Conservation (phyloP, 2,113 vertebrate genomes). For the Pica pica region DNA sequence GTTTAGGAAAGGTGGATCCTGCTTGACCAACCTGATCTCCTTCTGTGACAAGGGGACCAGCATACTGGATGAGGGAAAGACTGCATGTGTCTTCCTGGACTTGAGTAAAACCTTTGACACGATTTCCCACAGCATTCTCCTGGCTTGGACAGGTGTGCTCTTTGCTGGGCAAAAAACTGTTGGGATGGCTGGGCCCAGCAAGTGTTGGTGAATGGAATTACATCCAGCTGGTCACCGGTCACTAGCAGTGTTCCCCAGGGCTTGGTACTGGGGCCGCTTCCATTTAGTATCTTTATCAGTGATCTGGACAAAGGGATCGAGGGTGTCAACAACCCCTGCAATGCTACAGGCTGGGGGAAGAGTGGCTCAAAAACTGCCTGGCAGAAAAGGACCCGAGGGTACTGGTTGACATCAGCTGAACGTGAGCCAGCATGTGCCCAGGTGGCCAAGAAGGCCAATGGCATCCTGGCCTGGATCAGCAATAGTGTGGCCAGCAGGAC, state of each 20-base stretch:
- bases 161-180: background rate
- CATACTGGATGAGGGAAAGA: too few species aligned
- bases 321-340: background rate
- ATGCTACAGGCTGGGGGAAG: background rate
- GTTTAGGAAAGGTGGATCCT: background rate
- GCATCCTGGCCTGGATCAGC: background rate
- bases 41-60: background rate
- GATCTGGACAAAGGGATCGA: background rate
- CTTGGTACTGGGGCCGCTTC: background rate
- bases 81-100: background rate
- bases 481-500: background rate
- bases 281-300: background rate
- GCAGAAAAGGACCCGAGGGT: rapidly evolving
- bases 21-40: background rate
- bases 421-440: background rate
- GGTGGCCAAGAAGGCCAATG: background rate
- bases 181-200: background rate
- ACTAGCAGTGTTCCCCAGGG: background rate
- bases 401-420: background rate
- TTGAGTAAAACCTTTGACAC: background rate
- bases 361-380: background rate
- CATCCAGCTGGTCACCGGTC: background rate
- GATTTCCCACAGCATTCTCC: background rate
- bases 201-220: background rate
- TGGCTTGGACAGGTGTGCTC: background rate